A percentile compares a stretch with the other conserved stretches of the same genome.
phyloP scores from a whole-genome alignment of 2,888 invertebrate species.

The Drosophila kuntzei region DNA sequence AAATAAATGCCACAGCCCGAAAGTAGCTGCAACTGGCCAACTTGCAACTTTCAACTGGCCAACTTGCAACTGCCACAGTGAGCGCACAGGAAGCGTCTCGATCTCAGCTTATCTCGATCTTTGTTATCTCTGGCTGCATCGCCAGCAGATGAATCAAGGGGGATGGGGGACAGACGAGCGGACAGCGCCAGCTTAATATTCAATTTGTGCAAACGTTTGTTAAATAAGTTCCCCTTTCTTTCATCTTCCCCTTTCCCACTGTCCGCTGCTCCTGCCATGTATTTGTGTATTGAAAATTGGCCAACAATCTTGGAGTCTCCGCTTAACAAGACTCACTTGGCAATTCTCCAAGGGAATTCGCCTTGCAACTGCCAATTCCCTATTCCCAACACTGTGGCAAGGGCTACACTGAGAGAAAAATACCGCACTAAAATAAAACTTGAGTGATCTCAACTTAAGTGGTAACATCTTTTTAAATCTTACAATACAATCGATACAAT shows the following conservation, averaged over 20 bases:
- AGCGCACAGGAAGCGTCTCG: conserved; percentile 66
- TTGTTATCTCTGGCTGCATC: conserved; percentile 43
- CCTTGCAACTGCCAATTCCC: conserved; percentile 19
- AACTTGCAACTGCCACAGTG: conserved; percentile 53
- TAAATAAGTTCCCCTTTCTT: conserved; percentile 37
- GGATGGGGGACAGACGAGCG: conserved; percentile 1
- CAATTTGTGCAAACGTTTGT: conserved; percentile 77
- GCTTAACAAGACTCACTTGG: conserved; percentile 49
- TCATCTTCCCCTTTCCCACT: not conserved
- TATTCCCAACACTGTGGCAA: conserved; percentile 10
- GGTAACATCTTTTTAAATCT: no score
- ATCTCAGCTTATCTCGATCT: conserved; percentile 67
- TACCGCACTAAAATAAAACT: no score
- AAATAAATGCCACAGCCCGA: conserved; percentile 42
- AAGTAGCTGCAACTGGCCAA: conserved; percentile 9
- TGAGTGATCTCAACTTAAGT: no score
- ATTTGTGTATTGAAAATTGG: conserved; percentile 72
- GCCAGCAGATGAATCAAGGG: conserved; percentile 18
- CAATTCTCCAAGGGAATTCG: conserved; percentile 19
- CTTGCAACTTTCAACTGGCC: conserved; percentile 14
- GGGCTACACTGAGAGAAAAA: not conserved
- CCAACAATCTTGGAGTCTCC: conserved; percentile 11
- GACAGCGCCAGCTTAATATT: conserved; percentile 73
- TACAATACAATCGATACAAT: no score
- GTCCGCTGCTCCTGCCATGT: conserved; percentile 42